A percentile compares a stretch with the other conserved stretches of the same genome.
Conservation (phyloP, 2,797 vertebrate species). For the Eulemur albifrons region DNA sequence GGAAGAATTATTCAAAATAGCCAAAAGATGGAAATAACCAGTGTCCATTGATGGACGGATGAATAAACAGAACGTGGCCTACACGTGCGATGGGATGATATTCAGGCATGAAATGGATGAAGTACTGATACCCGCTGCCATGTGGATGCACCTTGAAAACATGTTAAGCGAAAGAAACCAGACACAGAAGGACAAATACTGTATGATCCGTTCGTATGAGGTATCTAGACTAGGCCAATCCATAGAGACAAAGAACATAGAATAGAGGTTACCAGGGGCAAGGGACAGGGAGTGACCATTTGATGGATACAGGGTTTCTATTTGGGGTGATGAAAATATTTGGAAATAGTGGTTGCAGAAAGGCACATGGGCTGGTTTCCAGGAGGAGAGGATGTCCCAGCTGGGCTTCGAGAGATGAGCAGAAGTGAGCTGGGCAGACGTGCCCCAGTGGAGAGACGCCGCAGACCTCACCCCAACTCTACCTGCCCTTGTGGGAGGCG, state of each 20-base stretch:
- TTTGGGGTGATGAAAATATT: background rate
- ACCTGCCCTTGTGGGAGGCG: background rate
- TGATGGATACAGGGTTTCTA: background rate
- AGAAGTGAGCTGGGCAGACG: background rate
- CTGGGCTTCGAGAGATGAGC: background rate
- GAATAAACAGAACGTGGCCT: no score
- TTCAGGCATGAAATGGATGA: background rate
- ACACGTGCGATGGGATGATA: rapidly evolving
- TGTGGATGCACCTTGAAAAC: background rate
- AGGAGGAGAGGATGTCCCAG: rapidly evolving
- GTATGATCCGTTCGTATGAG: no score
- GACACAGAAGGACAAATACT: rapidly evolving
- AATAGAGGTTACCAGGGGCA: rapidly evolving
- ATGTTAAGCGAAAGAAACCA: rapidly evolving
- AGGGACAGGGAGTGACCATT: rapidly evolving
- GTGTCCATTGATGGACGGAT: rapidly evolving
- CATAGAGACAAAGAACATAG: rapidly evolving
- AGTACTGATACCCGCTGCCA: rapidly evolving
- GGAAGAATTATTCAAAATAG: background rate
- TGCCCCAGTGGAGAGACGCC: rapidly evolving
- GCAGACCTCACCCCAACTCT: background rate
- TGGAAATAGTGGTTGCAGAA: background rate
- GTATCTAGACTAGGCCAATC: rapidly evolving
- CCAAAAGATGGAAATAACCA: background rate
- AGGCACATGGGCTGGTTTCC: background rate